Evolutionary conservation across 2,888 invertebrate genomes (phyloP).

Genomic region (Epistrophe eligans): DNA sequence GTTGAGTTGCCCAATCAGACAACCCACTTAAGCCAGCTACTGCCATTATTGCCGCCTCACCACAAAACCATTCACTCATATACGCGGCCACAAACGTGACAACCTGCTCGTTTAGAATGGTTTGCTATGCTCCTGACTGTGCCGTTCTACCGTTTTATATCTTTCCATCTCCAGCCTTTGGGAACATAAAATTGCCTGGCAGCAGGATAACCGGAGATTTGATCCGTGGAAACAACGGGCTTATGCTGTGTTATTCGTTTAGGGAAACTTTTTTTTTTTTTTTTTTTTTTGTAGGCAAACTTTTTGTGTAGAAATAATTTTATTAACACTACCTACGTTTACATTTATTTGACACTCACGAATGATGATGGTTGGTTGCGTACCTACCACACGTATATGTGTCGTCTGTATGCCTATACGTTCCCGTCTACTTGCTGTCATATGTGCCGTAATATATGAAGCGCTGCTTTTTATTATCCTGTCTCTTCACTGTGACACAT

Average conservation of each 20-base stretch:
- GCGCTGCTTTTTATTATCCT: constrained; percentile 66
- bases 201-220: constrained; percentile 52
- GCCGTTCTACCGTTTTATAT: constrained; percentile 12
- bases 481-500: constrained; percentile 51
- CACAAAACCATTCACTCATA: constrained; percentile 44
- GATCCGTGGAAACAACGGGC: constrained; percentile 45
- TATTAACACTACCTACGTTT: constrained; percentile 58
- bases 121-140: constrained; percentile 14
- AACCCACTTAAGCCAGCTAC: constrained; percentile 11
- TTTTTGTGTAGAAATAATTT: constrained; percentile 62
- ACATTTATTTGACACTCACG: constrained; percentile 69
- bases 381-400: constrained; percentile 1
- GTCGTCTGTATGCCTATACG: background rate
- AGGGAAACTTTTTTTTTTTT: background rate
- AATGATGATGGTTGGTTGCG: constrained; percentile 60
- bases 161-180: constrained; percentile 1
- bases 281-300: background rate
- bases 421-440: constrained; percentile 18
- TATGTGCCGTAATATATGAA: constrained; percentile 39
- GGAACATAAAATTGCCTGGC: constrained; percentile 37
- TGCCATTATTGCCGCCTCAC: constrained; percentile 41
- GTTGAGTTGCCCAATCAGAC: constrained; percentile 41
- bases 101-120: constrained; percentile 50
- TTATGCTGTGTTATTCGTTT: constrained; percentile 19
- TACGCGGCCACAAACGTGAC: constrained; percentile 59